Base-by-base conservation (phyloP, 2,888 invertebrate species). In the Meta bourneti region DNA sequence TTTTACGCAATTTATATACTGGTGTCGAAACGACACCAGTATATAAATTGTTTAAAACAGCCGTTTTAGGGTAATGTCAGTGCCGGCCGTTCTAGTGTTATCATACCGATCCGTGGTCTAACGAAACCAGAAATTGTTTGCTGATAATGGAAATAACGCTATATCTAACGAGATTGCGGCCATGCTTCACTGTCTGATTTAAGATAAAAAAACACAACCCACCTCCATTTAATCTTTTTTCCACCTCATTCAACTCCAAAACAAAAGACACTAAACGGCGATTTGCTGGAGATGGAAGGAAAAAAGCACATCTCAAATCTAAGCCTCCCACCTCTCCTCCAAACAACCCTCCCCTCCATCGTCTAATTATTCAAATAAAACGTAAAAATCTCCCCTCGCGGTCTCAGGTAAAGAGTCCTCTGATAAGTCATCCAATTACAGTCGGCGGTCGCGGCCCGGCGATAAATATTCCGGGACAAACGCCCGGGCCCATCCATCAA, bases 331-430 rank as follows among this genome's bases (percentile, higher is more conserved):
- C 54, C 71, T 34, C 61, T 80, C 80, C 34, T 19, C 80, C 52
- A 61, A 80, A 80, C 52, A 80, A 80, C 61, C 61, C 61, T 48
- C 70, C 19, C 74, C 54, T 8, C 49, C 75, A 8, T 9, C 79
- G 54, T 74, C 74, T 88, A 91, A 91, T 91, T 91, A 91, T 91
- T 88, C 91, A 91, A 88, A 90, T 74, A 84, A 90, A 88, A 91
- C 71, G 48, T 51, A 54, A 83, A 83, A 83, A 54, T 34, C 69
- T 34, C 8, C 16, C 71, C 71, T 49, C 81, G 72, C 52, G 54
- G 61, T 61, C 61, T 16, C 87, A 87, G 79, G 87, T 83, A 89
- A 86, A 81, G 49, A 81, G 75, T 78, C 51, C 52, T 61, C 77
- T 83, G 81, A 90, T 90, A 90, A 81, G 81, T 86, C 86, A 86